Base-by-base conservation (phyloP, 2,113 vertebrate species). In the Noturus placidus region DNA sequence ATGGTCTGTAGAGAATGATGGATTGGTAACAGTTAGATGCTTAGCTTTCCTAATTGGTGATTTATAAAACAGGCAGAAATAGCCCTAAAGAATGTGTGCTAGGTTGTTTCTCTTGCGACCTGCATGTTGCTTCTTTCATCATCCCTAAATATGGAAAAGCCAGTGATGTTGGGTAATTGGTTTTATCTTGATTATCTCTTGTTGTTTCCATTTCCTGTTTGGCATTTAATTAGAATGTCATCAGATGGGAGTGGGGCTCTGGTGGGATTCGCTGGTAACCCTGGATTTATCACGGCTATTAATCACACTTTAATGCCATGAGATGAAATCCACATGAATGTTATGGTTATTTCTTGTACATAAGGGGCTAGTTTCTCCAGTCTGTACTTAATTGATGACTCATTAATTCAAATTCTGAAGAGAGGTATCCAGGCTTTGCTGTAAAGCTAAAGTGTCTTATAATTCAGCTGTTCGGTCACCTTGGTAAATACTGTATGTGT, bases 181-280 rank as follows among this genome's bases (percentile, higher is more conserved):
- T 91, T 92, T 91, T 91, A 91, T 93, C 91, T 92, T 90, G 79
- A 94, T 93, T 93, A 91, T 93, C 91, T 92, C 89, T 90, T 88
- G 88, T 92, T 92, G 89, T 84, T 63, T 85, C 82, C 74, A 61
- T 88, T 89, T 81, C 85, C 88, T 88, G 13, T 88, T 83, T 89
- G 91, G 92, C 87, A 89, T 94, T 93, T 93, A 94, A 92, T 91
- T 85, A 89, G 88, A 81, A 89, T 82, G 82, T 88, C 74, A 89
- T 91, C 84, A 82, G 87, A 88, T 33, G 67, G 86, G 15, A 42
- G 72, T 85, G 77, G 70, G 89, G 88, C 87, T 87, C 86, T 76
- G 10, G 22, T 74, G 84, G 87, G 82, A 67, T 74, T 76, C 59
- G 57, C 54, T 70, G 57, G 33, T 84, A 81, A 79, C 85, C 84